A percentile compares a stretch with the other conserved stretches of the same genome.
Conservation (phyloP, 2,888 invertebrate genomes). For the Empis livida region DNA sequence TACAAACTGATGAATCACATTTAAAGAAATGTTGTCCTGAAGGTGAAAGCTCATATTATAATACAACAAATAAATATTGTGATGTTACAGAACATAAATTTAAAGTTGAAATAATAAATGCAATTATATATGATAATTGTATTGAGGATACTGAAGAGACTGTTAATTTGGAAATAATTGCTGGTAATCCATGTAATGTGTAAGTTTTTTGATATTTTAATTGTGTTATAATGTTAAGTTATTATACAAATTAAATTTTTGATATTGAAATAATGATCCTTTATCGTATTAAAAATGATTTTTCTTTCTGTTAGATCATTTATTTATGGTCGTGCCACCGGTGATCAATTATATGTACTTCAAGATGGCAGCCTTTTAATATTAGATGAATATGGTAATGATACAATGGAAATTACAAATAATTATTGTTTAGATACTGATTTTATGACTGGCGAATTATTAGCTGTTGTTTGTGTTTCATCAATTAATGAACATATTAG, state of each 20-base stretch:
- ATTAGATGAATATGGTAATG: slow-evolving; percentile 26
- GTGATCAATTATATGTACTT: slow-evolving; percentile 26
- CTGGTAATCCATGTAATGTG: slow-evolving; percentile 33
- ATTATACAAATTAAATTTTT: no score
- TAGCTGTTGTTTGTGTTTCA: slow-evolving; percentile 30
- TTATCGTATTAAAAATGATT: no score
- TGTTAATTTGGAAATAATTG: slow-evolving; percentile 21
- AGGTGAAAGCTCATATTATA: slow-evolving; percentile 25
- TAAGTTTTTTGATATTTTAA: slow-evolving; percentile 14
- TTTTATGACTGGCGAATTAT: slow-evolving; percentile 21
- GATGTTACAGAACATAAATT: slow-evolving; percentile 8
- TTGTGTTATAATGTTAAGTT: no score
- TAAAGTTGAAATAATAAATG: slow-evolving; percentile 22
- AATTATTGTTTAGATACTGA: slow-evolving; percentile 32
- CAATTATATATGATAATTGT: slow-evolving; percentile 30
- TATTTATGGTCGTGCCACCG: slow-evolving; percentile 15
- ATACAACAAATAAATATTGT: slow-evolving; percentile 18
- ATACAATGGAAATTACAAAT: slow-evolving; percentile 22
- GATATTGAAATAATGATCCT: no score
- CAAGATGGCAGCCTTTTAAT: slow-evolving; percentile 32
- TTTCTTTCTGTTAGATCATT: slow-evolving; percentile 20
- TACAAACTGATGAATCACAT: slow-evolving; percentile 26
- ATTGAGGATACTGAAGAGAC: slow-evolving; percentile 29
- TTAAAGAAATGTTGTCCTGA: slow-evolving; percentile 35
- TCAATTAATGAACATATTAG: slow-evolving; percentile 25